Conservation (phyloP, 2,888 invertebrate species). For the Bimastos eiseni region DNA sequence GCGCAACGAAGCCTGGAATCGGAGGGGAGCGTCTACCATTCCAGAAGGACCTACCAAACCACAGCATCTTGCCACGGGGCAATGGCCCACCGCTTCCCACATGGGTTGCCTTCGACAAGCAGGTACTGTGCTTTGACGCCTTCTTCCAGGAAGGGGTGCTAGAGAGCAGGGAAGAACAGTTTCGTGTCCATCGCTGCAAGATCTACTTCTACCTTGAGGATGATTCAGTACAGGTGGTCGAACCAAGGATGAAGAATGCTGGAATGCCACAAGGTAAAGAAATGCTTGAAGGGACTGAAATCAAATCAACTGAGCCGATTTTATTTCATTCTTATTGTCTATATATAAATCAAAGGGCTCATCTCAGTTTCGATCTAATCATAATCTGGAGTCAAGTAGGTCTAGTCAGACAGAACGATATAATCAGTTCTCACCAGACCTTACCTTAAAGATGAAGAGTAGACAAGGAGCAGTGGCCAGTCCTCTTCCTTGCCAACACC, state of each 20-base stretch:
- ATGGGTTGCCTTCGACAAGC: constrained; percentile 86
- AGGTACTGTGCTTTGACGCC: constrained; percentile 75
- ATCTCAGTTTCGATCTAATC: too few species aligned
- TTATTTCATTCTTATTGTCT: not conserved
- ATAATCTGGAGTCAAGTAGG: too few species aligned
- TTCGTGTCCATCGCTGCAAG: constrained; percentile 65
- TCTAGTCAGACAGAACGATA: too few species aligned
- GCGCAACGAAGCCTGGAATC: constrained; percentile 70
- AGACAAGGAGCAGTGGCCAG: too few species aligned
- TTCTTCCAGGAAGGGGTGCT: constrained; percentile 80
- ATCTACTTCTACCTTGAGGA: constrained; percentile 88
- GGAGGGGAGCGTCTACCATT: constrained; percentile 67
- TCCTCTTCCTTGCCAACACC: too few species aligned
- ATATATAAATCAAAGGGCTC: too few species aligned
- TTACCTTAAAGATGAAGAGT: too few species aligned
- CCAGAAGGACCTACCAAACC: constrained; percentile 66
- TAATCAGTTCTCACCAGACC: too few species aligned
- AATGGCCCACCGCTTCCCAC: constrained; percentile 77
- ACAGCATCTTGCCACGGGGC: constrained; percentile 76
- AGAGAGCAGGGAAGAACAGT: constrained; percentile 73
- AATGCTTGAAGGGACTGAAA: not conserved
- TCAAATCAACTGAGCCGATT: not conserved
- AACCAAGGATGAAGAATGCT: constrained; percentile 80
- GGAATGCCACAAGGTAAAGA: constrained; percentile 80
- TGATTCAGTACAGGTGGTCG: constrained; percentile 85